A percentile compares a stretch with the other conserved stretches of the same genome.
phyloP scores from a whole-genome alignment of 2,888 invertebrate genomes.

The Patella depressa region DNA sequence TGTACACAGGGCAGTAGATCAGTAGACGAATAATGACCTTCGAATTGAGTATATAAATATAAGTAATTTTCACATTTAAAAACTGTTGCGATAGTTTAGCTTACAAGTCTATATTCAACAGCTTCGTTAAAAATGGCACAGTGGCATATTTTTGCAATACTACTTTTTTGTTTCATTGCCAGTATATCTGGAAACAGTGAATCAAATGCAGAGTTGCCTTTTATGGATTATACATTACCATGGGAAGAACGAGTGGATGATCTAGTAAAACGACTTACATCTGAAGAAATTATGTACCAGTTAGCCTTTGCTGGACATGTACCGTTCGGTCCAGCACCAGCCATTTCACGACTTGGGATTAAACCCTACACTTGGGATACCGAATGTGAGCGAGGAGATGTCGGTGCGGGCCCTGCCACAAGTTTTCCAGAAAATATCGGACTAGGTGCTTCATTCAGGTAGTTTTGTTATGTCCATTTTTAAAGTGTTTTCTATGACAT shows the following conservation, averaged over 20 bases:
- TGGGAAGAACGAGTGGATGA: constrained; percentile 49
- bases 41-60: no score
- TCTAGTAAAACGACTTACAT: constrained; percentile 44
- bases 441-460: constrained; percentile 67
- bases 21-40: no score
- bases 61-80: no score
- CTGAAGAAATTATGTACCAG: constrained; percentile 45
- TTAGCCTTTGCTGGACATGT: constrained; percentile 25
- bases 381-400: constrained; percentile 66
- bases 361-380: constrained; percentile 64
- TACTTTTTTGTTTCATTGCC: no score
- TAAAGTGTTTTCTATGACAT: no score
- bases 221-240: constrained; percentile 42
- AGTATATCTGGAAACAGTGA: no score
- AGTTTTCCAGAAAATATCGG: constrained; percentile 67
- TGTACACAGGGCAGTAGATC: no score
- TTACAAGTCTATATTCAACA: no score
- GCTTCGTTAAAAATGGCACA: no score
- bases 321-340: constrained; percentile 56
- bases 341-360: constrained; percentile 58
- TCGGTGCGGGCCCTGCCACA: constrained; percentile 61
- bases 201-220: constrained; percentile 35
- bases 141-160: no score
- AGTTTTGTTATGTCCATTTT: not conserved
- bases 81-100: no score